These are phyloP conservation scores for Zaprionus obscuricornis DNA, from an alignment of 2,888 invertebrate species.

Conservation along the genomic window DNA sequence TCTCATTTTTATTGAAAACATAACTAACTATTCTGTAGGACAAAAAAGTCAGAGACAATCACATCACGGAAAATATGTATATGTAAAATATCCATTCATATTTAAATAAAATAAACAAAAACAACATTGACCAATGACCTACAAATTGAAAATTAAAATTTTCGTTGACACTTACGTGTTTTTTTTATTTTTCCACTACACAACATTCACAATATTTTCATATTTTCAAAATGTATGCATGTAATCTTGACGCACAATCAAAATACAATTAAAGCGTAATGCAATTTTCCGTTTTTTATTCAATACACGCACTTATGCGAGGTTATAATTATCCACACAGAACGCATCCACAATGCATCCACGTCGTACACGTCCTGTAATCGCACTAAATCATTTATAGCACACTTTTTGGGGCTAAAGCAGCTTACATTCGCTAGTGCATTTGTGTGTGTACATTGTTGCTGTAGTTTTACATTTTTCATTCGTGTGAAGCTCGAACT, in stretches of 20 bases:
- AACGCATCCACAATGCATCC: constrained; percentile 39
- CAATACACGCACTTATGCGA: constrained; percentile 56
- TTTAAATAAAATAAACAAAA: constrained; percentile 27
- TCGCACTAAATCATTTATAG: constrained; percentile 63
- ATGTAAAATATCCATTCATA: constrained; percentile 19
- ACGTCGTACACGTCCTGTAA: constrained; percentile 42
- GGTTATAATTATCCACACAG: not conserved
- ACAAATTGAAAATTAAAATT: constrained; percentile 18
- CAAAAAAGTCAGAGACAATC: constrained; percentile 32
- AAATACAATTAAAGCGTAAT: constrained; percentile 34
- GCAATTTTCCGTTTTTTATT: constrained; percentile 19
- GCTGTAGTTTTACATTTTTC: constrained; percentile 49
- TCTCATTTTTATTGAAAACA: constrained; percentile 26
- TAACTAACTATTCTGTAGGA: constrained; percentile 28
- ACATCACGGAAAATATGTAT: constrained; percentile 14
- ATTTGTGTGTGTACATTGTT: not conserved
- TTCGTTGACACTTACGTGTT: constrained; percentile 5
- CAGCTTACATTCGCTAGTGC: constrained; percentile 9
- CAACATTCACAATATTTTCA: constrained; percentile 33
- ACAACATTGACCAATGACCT: constrained; percentile 17
- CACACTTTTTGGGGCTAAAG: constrained; percentile 48
- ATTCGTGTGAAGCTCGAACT: constrained; percentile 36
- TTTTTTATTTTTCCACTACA: constrained; percentile 21
- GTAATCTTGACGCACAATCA: not conserved
- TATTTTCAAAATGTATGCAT: too few species aligned